Evolutionary conservation across 2,113 vertebrate species (phyloP).

Genomic region (Setophaga petechia): DNA sequence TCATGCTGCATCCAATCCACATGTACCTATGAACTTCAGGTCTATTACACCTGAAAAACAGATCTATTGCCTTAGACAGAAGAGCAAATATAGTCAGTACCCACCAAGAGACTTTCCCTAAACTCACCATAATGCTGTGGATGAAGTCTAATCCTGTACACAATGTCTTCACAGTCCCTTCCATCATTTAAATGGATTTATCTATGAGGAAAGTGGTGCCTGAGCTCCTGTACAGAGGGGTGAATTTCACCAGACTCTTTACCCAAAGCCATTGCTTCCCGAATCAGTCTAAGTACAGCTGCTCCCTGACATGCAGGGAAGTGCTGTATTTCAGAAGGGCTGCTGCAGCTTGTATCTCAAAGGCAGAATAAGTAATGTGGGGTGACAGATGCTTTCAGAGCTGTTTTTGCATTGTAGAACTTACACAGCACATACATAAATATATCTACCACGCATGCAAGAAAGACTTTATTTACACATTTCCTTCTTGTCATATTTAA

Average conservation of each 20-base stretch:
- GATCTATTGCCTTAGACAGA: background rate
- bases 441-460: constrained; percentile 19
- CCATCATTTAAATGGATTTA: background rate
- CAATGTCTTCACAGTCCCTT: background rate
- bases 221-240: background rate
- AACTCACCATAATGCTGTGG: background rate
- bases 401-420: constrained; percentile 46
- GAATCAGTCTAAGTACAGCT: background rate
- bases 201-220: background rate
- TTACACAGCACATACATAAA: constrained; percentile 49
- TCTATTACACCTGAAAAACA: background rate
- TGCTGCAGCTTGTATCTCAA: constrained; percentile 12
- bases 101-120: background rate
- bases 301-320: constrained; percentile 16
- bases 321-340: constrained; percentile 2
- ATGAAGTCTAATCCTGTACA: background rate
- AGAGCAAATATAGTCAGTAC: background rate
- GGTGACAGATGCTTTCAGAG: constrained; percentile 58
- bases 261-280: constrained; percentile 5
- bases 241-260: background rate
- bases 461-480: constrained; percentile 57
- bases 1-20: background rate
- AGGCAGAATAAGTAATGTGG: constrained; percentile 41
- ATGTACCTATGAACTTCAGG: background rate
- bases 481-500: constrained; percentile 61